Evolutionary conservation across 2,888 invertebrate genomes (phyloP), one percentile per base, ranked within the genome.

Genomic region (Melipona beecheii): DNA sequence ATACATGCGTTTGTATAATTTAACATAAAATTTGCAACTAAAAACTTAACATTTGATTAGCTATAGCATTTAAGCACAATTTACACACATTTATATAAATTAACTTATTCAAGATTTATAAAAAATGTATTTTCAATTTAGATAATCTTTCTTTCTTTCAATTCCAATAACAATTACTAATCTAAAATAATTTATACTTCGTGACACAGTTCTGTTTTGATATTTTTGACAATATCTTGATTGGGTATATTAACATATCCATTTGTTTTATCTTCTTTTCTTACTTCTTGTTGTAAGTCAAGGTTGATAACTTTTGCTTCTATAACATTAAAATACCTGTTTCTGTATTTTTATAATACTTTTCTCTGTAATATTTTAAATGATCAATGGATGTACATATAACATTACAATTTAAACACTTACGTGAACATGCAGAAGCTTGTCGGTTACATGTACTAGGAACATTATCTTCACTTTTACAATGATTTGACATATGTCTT

Each of bases 401-500:
- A 4, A 24, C 58, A 52, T 85, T 78, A 64, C 90, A 92, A 21
- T 92, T 87, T 17, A 85, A 81, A 58, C 91, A 92, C 58, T 86
- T 81, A 43, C 71, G 65, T 1, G 77, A 36, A 21, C 50, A 15
- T 56, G 27, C 49, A 0, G n/a, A n/a, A 21, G 19, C 11, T 13
- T 74, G 77, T 3, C 80, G 64, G 9, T 86, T 71, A 31, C 91
- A 91, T 43, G 87, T 83, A 17, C 90, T 89, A 54, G 91, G 89
- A 2, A 86, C 68, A n/a, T 89, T 83, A 43, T 87, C 89, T 5
- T 88, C 87, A 0, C 86, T 84, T 5, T 88, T 87, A 73, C 93
- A 94, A 60, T 90, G 88, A 27, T 76, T 87, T 13, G 84, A 78
- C 19, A 91, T 74, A 54, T 94, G 94, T 43, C 90, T 92, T 52